phyloP scores from a whole-genome alignment of 2,888 invertebrate genomes.

The Calameuta idolon region DNA sequence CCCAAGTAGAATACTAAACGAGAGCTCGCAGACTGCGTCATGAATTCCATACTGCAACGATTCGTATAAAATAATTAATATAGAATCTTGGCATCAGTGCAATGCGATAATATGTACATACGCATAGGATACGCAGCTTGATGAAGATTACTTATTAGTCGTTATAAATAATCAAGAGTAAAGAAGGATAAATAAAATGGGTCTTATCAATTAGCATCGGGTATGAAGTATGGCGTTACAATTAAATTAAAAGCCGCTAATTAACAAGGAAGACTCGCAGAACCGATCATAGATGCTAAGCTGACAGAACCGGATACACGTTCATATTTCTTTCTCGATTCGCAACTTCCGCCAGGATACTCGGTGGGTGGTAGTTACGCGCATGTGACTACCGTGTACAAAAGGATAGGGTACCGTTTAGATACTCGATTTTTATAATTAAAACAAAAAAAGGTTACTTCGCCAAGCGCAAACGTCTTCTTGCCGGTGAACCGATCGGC shows the following conservation, averaged over 20 bases:
- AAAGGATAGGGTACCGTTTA: neutral
- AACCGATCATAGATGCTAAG: neutral
- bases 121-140: neutral
- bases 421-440: neutral
- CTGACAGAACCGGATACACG: neutral
- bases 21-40: neutral
- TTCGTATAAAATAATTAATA: neutral
- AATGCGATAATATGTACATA: neutral
- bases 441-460: neutral
- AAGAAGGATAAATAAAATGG: neutral
- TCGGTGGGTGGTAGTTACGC: neutral
- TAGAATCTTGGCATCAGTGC: neutral
- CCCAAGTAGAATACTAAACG: conserved; percentile 34
- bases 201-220: neutral
- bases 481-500: neutral
- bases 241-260: neutral
- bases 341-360: neutral
- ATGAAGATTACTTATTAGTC: neutral
- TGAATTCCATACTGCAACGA: neutral
- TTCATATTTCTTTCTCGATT: neutral
- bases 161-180: neutral
- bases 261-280: neutral
- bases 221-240: neutral
- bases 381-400: neutral
- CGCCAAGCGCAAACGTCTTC: neutral